Evolutionary conservation across 2,888 invertebrate species (phyloP).

Genomic region (Dastarcus helophoroides): DNA sequence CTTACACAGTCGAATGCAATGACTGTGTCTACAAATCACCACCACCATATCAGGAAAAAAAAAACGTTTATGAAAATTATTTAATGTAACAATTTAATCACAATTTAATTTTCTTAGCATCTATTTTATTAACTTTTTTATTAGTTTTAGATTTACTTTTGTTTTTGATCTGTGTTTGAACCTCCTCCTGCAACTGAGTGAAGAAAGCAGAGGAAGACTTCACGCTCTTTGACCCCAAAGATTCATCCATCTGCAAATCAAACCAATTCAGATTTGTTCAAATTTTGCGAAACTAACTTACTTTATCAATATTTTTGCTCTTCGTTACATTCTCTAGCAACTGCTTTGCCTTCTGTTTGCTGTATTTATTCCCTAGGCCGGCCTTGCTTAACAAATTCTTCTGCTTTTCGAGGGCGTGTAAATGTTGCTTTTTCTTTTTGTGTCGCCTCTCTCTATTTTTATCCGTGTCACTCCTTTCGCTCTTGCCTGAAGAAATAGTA

Average conservation of each 20-base stretch:
- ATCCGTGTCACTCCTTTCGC: conserved; percentile 76
- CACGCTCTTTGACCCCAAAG: conserved; percentile 39
- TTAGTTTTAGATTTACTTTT: conserved; percentile 32
- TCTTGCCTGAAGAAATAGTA: conserved; percentile 39
- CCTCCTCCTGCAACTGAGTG: conserved; percentile 71
- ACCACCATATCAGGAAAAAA: no score
- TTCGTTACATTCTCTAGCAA: conserved; percentile 52
- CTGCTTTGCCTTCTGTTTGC: conserved; percentile 47
- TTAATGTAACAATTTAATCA: no score
- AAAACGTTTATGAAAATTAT: no score
- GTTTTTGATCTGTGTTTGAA: conserved; percentile 41
- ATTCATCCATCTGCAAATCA: conserved; percentile 36
- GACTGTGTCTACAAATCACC: no score
- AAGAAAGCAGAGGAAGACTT: conserved; percentile 81
- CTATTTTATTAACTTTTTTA: conserved; percentile 31
- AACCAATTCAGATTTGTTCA: conserved; percentile 14
- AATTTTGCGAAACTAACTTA: conserved; percentile 22
- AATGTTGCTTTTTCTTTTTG: conserved; percentile 68
- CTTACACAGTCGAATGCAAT: no score
- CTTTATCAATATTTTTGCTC: conserved; percentile 52
- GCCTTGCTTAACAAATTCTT: conserved; percentile 41
- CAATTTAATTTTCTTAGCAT: conserved; percentile 53
- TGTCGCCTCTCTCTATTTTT: conserved; percentile 78
- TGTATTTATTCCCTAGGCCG: conserved; percentile 43
- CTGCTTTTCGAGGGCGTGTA: conserved; percentile 41